Evolutionary conservation across 2,113 vertebrate species (phyloP).

Genomic region (Empidonax traillii): DNA sequence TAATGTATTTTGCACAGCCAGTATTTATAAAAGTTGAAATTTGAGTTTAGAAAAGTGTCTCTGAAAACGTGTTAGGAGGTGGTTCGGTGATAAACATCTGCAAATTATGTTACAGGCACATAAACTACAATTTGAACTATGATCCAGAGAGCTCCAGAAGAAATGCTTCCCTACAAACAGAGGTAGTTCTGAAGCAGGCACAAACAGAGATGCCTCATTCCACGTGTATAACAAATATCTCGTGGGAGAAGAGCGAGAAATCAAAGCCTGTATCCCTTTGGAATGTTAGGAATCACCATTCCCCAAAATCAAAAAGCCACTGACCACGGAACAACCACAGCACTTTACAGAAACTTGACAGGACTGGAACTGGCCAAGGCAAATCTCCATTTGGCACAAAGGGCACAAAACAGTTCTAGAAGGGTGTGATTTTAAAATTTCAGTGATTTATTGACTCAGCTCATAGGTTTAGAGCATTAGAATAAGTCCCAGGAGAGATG

Average conservation of each 20-base stretch:
- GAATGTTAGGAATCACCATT: not conserved
- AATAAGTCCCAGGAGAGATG: conserved; percentile 35
- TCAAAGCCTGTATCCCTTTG: not conserved
- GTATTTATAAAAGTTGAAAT: not conserved
- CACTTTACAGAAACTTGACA: not conserved
- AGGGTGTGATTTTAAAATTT: conserved; percentile 27
- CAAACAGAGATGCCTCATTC: not conserved
- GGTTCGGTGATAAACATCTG: not conserved
- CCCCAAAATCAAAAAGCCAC: not conserved
- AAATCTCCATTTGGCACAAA: not conserved
- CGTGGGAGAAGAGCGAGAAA: not conserved
- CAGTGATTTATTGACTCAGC: conserved; percentile 27
- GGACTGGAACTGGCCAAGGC: not conserved
- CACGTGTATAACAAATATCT: not conserved
- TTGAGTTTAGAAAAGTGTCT: not conserved
- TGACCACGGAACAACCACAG: not conserved
- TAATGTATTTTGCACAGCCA: not conserved
- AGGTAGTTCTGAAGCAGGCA: not conserved
- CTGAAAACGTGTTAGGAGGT: not conserved
- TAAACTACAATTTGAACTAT: not conserved
- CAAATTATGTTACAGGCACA: not conserved
- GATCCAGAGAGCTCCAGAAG: not conserved
- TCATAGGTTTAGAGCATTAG: not conserved
- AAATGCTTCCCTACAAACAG: not conserved
- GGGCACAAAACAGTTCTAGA: not conserved